Evolutionary conservation across 2,888 invertebrate genomes (phyloP).

Genomic region (Cartodere bifasciata): DNA sequence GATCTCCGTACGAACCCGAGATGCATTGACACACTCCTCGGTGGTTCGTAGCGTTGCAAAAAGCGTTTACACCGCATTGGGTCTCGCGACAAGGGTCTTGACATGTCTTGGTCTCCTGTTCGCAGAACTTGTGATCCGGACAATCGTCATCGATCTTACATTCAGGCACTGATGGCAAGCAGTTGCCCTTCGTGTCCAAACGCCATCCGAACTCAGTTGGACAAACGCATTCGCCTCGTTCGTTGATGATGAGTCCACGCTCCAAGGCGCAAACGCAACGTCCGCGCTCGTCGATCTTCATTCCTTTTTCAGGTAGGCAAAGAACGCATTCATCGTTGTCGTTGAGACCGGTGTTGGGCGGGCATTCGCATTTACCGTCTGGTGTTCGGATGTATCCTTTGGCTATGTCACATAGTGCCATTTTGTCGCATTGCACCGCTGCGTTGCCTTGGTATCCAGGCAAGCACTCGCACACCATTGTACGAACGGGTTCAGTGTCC

Average conservation of each 20-base stretch:
- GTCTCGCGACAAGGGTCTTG: slow-evolving; percentile 67
- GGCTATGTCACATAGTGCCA: slow-evolving; percentile 48
- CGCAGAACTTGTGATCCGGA: slow-evolving; percentile 63
- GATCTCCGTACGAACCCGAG: slow-evolving; percentile 63
- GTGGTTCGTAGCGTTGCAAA: slow-evolving; percentile 67
- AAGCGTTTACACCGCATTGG: slow-evolving; percentile 61
- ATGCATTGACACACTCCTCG: slow-evolving; percentile 66
- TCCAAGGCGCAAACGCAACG: slow-evolving; percentile 73
- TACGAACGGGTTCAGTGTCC: slow-evolving; percentile 71
- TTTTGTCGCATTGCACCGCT: slow-evolving; percentile 66
- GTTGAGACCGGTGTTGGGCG: slow-evolving; percentile 63
- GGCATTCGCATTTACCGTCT: slow-evolving; percentile 59
- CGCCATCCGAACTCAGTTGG: slow-evolving; percentile 56
- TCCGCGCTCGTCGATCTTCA: slow-evolving; percentile 61
- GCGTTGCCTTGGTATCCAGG: slow-evolving; percentile 83
- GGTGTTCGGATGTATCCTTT: slow-evolving; percentile 54
- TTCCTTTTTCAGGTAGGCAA: slow-evolving; percentile 59
- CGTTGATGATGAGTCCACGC: slow-evolving; percentile 65
- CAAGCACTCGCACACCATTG: slow-evolving; percentile 79
- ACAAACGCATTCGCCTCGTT: slow-evolving; percentile 63
- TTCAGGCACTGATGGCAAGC: slow-evolving; percentile 41
- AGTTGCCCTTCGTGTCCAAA: slow-evolving; percentile 47
- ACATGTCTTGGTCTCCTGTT: slow-evolving; percentile 54
- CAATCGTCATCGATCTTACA: slow-evolving; percentile 65
- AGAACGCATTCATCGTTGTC: slow-evolving; percentile 65